Conservation (phyloP, 2,888 invertebrate species). For the Philaethria dido region DNA sequence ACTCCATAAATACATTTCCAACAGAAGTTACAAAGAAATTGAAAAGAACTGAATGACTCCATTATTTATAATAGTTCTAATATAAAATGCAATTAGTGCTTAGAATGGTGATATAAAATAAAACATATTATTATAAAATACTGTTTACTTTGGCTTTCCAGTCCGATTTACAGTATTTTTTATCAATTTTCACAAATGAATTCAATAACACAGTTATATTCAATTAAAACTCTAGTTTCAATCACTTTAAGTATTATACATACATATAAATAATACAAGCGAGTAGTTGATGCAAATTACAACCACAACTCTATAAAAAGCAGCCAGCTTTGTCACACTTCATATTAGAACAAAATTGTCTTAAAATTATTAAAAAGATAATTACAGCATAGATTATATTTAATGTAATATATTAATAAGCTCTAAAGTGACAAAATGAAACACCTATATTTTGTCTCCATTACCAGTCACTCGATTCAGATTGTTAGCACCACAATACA, state of each 20-base stretch:
- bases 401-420: constrained; percentile 80
- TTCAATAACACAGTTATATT: constrained; percentile 77
- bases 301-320: constrained; percentile 50
- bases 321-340: constrained; percentile 55
- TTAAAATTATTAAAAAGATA: constrained; percentile 78
- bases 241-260: constrained; percentile 72
- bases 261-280: constrained; percentile 65
- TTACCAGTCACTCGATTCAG: constrained; percentile 71
- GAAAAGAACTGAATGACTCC: constrained; percentile 66
- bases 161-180: constrained; percentile 82
- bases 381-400: constrained; percentile 77
- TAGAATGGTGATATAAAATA: constrained; percentile 45
- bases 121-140: constrained; percentile 71
- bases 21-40: constrained; percentile 85
- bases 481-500: constrained; percentile 78
- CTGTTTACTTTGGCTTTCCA: constrained; percentile 84
- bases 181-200: constrained; percentile 72
- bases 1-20: constrained; percentile 86
- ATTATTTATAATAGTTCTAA: constrained; percentile 31
- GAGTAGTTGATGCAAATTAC: constrained; percentile 55
- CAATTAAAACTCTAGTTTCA: constrained; percentile 69
- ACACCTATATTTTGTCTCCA: constrained; percentile 72
- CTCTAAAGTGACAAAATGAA: constrained; percentile 81
- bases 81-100: not conserved
- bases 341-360: constrained; percentile 62